phyloP scores from a whole-genome alignment of 2,888 invertebrate genomes.

The Cotesia congregata region DNA sequence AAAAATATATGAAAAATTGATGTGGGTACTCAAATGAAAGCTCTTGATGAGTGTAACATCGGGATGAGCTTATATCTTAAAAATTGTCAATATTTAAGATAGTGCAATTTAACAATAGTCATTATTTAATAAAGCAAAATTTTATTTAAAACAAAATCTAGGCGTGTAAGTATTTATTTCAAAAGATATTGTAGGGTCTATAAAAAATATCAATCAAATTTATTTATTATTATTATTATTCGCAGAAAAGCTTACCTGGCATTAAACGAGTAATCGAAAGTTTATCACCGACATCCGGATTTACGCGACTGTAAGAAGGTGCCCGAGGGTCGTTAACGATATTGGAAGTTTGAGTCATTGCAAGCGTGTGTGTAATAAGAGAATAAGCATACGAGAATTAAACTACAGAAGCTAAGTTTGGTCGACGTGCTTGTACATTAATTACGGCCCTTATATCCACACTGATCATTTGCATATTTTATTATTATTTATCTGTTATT shows the following conservation, averaged over 20 bases:
- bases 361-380: not conserved
- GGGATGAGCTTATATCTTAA: no score
- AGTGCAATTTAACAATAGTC: no score
- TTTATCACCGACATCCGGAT: slow-evolving; percentile 36
- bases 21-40: no score
- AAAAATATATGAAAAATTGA: no score
- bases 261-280: slow-evolving; percentile 21
- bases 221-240: no score
- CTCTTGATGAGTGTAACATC: no score
- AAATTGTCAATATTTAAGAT: no score
- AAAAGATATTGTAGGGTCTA: no score
- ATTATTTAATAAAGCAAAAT: no score
- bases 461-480: not conserved
- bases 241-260: slow-evolving; percentile 8
- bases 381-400: not conserved
- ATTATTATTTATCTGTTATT: not conserved
- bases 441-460: not conserved
- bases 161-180: no score
- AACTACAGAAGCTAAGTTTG: slow-evolving; percentile 3
- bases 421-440: slow-evolving; percentile 2
- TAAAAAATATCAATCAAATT: no score
- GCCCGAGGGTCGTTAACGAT: slow-evolving; percentile 29
- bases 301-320: slow-evolving; percentile 37
- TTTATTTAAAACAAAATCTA: no score
- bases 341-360: slow-evolving; percentile 25